Evolutionary conservation across 1,140 invertebrate genomes (phyloP).

Genomic region (Lepidurus packardi): DNA sequence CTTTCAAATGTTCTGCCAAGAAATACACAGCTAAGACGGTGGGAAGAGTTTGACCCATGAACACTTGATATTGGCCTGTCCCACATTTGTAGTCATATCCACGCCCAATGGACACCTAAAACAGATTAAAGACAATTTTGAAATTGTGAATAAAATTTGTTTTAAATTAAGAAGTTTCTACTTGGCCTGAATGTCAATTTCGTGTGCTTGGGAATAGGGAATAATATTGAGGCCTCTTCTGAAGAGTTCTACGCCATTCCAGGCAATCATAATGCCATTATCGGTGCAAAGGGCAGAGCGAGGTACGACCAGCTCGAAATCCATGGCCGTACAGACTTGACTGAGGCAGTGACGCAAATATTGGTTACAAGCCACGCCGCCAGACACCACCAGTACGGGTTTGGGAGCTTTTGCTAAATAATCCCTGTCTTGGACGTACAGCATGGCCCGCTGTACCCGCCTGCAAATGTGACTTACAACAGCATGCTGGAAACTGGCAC

Average conservation of each 20-base stretch:
- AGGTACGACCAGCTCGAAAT: conserved; percentile 64
- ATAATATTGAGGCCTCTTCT: conserved; percentile 42
- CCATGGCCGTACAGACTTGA: conserved; percentile 59
- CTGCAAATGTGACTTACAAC: conserved; percentile 73
- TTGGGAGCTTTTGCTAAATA: conserved; percentile 49
- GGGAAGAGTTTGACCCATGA: conserved; percentile 51
- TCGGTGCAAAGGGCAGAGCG: conserved; percentile 87
- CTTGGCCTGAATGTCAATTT: conserved; percentile 49
- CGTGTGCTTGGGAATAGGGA: conserved; percentile 44
- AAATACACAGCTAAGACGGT: not conserved
- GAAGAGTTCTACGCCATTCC: conserved; percentile 78
- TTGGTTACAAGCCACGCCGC: conserved; percentile 90
- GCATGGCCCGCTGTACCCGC: conserved; percentile 72
- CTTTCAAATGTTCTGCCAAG: not conserved
- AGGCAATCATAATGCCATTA: conserved; percentile 99
- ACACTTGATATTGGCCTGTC: conserved; percentile 52
- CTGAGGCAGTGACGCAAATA: conserved; percentile 65
- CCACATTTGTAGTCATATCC: conserved; percentile 52
- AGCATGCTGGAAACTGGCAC: conserved; percentile 72
- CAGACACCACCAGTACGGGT: conserved; percentile 70
- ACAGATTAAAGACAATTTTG: conserved; percentile 32
- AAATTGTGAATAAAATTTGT: conserved; percentile 11
- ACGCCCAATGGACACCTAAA: conserved; percentile 52
- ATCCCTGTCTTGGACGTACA: conserved; percentile 59
- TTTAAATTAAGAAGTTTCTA: conserved; percentile 40